phyloP scores from a whole-genome alignment of 1,140 invertebrate species.

The Theocolax elegans region DNA sequence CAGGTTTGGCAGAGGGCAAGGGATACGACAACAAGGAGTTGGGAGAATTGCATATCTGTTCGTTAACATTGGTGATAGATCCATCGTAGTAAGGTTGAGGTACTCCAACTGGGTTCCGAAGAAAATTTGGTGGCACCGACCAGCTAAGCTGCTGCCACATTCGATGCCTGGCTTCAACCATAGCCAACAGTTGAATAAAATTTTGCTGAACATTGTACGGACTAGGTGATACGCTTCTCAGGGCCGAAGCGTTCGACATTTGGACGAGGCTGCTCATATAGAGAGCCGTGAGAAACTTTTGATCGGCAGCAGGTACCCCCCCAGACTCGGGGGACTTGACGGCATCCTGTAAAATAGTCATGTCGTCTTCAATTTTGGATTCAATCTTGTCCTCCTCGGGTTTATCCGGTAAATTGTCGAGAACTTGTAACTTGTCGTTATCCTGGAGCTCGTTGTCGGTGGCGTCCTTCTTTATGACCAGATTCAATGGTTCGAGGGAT shows the following conservation, averaged over 20 bases:
- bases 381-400: slow-evolving; percentile 49
- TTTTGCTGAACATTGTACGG: slow-evolving; percentile 59
- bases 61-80: slow-evolving; percentile 52
- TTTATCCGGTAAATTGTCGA: no score
- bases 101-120: slow-evolving; percentile 55
- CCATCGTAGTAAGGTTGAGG: slow-evolving; percentile 63
- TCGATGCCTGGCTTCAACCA: slow-evolving; percentile 65
- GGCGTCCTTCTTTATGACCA: slow-evolving; percentile 65
- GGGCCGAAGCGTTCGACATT: slow-evolving; percentile 59
- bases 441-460: slow-evolving; percentile 12
- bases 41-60: slow-evolving; percentile 58
- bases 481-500: slow-evolving; percentile 64
- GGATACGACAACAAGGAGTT: slow-evolving; percentile 58
- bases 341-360: slow-evolving; percentile 63
- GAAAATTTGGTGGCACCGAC: slow-evolving; percentile 57
- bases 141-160: slow-evolving; percentile 68
- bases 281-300: slow-evolving; percentile 71
- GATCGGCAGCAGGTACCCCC: slow-evolving; percentile 64
- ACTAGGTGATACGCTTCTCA: slow-evolving; percentile 54
- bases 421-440: slow-evolving; percentile 10
- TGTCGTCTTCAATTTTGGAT: slow-evolving; percentile 52
- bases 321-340: slow-evolving; percentile 61
- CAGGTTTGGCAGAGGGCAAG: slow-evolving; percentile 64
- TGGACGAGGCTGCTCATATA: slow-evolving; percentile 72
- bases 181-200: slow-evolving; percentile 63